Base-by-base conservation (phyloP, 2,888 invertebrate species). In the Seira musarum region DNA sequence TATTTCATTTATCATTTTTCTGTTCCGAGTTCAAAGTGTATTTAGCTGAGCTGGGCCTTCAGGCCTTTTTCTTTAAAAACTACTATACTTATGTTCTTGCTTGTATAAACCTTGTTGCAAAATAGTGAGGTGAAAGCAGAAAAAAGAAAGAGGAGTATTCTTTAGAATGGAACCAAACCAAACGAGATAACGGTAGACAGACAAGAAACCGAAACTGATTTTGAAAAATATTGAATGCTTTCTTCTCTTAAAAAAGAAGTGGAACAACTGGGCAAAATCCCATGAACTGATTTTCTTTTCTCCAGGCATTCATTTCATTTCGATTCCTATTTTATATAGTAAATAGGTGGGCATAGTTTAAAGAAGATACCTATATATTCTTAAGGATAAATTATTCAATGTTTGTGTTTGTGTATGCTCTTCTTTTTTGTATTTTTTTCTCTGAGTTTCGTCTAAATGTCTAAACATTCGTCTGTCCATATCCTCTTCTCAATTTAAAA, bases 221-320 rank as follows among this genome's bases (percentile, higher is more conserved):
- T 74, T 75, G 67, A 53, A 74, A 35, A 66, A 25, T 25, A 13
- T 30, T 15, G 66, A 74, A 35, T 35, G 57, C 22, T 35, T 60
- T 61, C 57, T 1, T 60, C 67, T 65, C 24, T 30, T 64, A 57
- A 53, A 46, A 61, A 63, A 71, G 77, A 63, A 57, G 64, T 65
- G 49, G 83, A 82, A 83, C 82, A 85, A 85, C 85, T 85, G 85
- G 82, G 63, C 69, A 72, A 82, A 81, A 82, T 85, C 83, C 81
- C 85, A 85, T 83, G 83, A 78, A 83, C 75, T 82, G 83, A 83
- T 83, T 84, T 84, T 67, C 73, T 65, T 61, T 30, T 72, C 68
- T 72, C 67, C 65, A 67, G 75, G 19, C 46, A 65, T 75, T 71
- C 71, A n/a, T n/a, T n/a, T n/a, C n/a, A n/a, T n/a, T n/a, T n/a